phyloP scores from a whole-genome alignment of 2,888 invertebrate species.

The Crocallis elinguaria region DNA sequence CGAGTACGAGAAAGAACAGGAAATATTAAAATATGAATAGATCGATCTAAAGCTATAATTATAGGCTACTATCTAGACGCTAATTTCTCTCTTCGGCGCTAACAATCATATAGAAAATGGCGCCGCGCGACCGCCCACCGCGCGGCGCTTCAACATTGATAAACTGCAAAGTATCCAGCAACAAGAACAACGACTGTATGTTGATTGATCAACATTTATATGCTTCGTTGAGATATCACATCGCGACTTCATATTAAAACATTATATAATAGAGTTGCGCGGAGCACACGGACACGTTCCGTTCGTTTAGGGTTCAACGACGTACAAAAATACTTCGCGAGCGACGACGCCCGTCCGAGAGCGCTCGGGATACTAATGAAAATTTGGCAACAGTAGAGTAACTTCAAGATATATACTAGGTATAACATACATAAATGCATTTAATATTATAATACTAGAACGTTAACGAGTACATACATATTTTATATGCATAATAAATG shows the following conservation, averaged over 20 bases:
- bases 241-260: conserved; percentile 12
- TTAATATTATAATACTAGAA: conserved; percentile 9
- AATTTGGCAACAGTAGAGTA: conserved; percentile 65
- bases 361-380: conserved; percentile 50
- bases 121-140: background rate
- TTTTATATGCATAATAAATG: conserved; percentile 33
- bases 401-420: conserved; percentile 24
- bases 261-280: background rate
- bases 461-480: conserved; percentile 23
- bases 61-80: background rate
- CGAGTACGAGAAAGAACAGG: background rate
- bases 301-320: conserved; percentile 15
- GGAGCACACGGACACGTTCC: background rate
- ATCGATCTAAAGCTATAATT: conserved; percentile 8
- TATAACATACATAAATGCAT: conserved; percentile 31
- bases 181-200: conserved; percentile 21
- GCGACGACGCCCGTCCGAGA: no score
- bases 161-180: conserved; percentile 7
- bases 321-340: conserved; percentile 23
- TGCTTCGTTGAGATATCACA: conserved; percentile 43
- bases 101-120: conserved; percentile 9
- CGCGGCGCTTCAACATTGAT: conserved; percentile 5
- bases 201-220: conserved; percentile 4
- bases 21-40: background rate
- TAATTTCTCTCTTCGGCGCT: conserved; percentile 17